These are phyloP conservation scores for Montifringilla adamsi DNA, from an alignment of 2,113 vertebrate genomes.

Conservation along the genomic window DNA sequence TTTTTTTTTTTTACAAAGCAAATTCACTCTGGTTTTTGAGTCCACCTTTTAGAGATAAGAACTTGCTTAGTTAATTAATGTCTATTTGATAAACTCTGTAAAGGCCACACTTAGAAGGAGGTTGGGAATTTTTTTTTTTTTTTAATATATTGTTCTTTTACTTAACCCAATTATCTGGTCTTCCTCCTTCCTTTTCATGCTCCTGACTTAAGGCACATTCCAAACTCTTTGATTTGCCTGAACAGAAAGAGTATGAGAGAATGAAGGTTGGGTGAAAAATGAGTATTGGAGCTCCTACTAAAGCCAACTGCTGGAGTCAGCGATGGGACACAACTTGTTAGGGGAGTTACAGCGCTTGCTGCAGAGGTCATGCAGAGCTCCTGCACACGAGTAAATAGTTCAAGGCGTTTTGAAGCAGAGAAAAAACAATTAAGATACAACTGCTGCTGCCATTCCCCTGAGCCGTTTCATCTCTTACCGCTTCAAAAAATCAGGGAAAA, in stretches of 20 bases:
- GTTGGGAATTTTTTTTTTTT: not conserved
- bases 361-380: conserved; percentile 12
- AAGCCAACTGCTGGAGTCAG: not conserved
- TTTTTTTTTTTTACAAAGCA: not conserved
- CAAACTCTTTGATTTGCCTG: not conserved
- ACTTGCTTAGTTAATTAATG: not conserved
- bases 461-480: conserved; percentile 36
- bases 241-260: rapidly evolving
- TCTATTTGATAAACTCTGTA: not conserved
- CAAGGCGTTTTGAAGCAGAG: conserved; percentile 20
- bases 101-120: not conserved
- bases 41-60: not conserved
- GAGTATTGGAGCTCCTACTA: not conserved
- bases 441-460: conserved; percentile 40
- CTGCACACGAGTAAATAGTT: conserved; percentile 28
- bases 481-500: conserved; percentile 58
- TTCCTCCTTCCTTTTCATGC: not conserved
- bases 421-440: conserved; percentile 57
- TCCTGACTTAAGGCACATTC: not conserved
- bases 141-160: not conserved
- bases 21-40: not conserved
- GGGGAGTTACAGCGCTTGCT: not conserved
- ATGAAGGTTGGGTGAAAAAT: not conserved
- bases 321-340: not conserved
- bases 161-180: not conserved